A percentile compares a stretch with the other conserved stretches of the same genome.
These are phyloP conservation scores for Phalloptychus januarius DNA, from an alignment of 2,797 vertebrate genomes.

Conservation along the genomic window DNA sequence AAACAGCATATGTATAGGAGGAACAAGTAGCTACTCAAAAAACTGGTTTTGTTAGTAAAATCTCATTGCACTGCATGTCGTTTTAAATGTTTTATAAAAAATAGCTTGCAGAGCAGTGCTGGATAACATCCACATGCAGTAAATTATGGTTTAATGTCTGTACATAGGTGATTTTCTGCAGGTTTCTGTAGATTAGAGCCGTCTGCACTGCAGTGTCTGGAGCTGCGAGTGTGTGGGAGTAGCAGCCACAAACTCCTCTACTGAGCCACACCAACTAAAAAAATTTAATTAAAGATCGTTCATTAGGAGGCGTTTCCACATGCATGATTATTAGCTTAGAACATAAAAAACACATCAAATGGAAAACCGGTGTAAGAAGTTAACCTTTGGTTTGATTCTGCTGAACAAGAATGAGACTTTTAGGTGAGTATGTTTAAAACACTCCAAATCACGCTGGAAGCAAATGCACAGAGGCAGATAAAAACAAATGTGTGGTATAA, in stretches of 20 bases:
- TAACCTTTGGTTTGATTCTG: background rate
- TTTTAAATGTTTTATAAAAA: background rate
- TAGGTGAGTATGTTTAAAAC: background rate
- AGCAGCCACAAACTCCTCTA: constrained; percentile 20
- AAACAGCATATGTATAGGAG: background rate
- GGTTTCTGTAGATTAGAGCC: constrained; percentile 10
- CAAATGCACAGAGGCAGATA: background rate
- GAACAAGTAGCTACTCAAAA: background rate
- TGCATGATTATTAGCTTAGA: constrained; percentile 14
- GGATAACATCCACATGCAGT: background rate
- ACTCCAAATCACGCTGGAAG: background rate
- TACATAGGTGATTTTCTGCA: background rate
- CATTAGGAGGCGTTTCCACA: background rate
- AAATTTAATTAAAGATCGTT: constrained; percentile 30
- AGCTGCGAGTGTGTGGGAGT: constrained; percentile 41
- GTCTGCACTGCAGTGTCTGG: background rate
- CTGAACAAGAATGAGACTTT: background rate
- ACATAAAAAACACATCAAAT: constrained; percentile 5
- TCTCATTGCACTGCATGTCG: background rate
- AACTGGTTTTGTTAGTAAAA: background rate
- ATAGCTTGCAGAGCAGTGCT: background rate
- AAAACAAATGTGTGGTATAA: background rate
- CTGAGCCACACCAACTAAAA: constrained; percentile 33
- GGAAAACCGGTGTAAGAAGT: background rate
- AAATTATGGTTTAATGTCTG: background rate